Evolutionary conservation across 1,140 invertebrate species (phyloP).

Genomic region (Acyrthosiphon pisum): DNA sequence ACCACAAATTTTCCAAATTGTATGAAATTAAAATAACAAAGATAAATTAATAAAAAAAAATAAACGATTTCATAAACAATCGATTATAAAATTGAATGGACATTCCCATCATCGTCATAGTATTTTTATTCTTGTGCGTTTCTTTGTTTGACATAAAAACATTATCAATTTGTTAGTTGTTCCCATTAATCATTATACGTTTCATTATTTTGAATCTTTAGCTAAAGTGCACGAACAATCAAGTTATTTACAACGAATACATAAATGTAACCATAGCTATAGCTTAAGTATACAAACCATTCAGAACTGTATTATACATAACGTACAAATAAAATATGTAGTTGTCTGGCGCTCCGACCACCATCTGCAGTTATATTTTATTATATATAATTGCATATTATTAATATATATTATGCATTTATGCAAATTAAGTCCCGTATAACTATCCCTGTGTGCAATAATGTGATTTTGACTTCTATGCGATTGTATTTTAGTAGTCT

Average conservation of each 20-base stretch:
- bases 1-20: background rate
- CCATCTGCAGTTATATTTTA: background rate
- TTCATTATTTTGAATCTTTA: background rate
- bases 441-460: too few relatives aligned
- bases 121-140: background rate
- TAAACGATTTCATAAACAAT: background rate
- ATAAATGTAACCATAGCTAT: background rate
- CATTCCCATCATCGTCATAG: background rate
- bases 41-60: background rate
- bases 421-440: background rate
- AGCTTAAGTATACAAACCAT: too few relatives aligned
- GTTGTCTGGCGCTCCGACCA: background rate
- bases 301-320: too few relatives aligned
- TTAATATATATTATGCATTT: background rate
- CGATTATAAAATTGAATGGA: background rate
- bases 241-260: background rate
- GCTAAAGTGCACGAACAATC: background rate
- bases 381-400: background rate
- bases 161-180: background rate
- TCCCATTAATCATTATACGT: background rate
- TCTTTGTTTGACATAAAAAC: background rate
- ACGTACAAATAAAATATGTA: background rate
- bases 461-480: too few relatives aligned
- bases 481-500: too few relatives aligned
- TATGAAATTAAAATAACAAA: background rate